phyloP scores from a whole-genome alignment of 2,888 invertebrate genomes.

The Melanargia galathea region DNA sequence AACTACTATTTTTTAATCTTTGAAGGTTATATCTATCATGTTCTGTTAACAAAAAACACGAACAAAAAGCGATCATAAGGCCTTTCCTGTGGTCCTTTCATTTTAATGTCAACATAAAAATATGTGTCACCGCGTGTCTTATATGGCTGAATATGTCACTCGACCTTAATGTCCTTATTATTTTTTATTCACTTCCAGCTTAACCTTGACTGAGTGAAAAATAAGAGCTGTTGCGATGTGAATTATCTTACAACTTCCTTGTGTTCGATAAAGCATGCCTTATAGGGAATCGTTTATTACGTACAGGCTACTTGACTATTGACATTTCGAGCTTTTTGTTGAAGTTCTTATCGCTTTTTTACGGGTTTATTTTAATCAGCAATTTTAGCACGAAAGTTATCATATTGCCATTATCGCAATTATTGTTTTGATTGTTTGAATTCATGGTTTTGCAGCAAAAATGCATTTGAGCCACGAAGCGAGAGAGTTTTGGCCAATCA shows the following conservation, averaged over 20 bases:
- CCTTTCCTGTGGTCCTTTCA: constrained; percentile 12
- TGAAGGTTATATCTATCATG: too few relatives aligned
- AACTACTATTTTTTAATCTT: too few relatives aligned
- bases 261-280: constrained; percentile 19
- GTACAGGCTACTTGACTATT: constrained; percentile 8
- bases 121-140: constrained; percentile 17
- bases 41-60: not conserved
- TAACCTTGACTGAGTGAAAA: constrained; percentile 36
- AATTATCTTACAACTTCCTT: constrained; percentile 31
- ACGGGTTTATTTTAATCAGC: not conserved
- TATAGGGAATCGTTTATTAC: constrained; percentile 9
- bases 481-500: too few relatives aligned
- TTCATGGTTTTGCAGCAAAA: too few relatives aligned
- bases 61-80: not conserved
- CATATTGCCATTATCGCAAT: too few relatives aligned
- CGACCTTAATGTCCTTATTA: constrained; percentile 23
- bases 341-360: not conserved
- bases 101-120: not conserved
- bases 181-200: constrained; percentile 9
- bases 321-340: constrained; percentile 27
- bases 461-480: too few relatives aligned
- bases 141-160: constrained; percentile 18
- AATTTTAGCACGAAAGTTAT: too few relatives aligned
- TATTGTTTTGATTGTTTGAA: too few relatives aligned
- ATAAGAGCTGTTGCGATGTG: constrained; percentile 31